phyloP scores from a whole-genome alignment of 2,113 vertebrate genomes.

The Boleophthalmus pectinirostris region DNA sequence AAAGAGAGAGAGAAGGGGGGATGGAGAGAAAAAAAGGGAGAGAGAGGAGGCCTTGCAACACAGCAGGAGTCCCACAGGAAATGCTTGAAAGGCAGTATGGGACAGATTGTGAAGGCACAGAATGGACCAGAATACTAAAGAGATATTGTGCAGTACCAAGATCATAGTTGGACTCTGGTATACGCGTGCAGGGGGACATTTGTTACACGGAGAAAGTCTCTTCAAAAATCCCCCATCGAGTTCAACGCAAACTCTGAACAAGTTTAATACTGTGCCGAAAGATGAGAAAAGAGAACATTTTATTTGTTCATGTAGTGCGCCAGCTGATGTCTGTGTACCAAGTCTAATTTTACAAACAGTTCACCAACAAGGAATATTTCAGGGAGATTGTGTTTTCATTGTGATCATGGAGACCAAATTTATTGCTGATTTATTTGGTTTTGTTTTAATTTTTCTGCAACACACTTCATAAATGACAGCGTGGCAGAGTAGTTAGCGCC shows the following conservation, averaged over 20 bases:
- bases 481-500: not conserved
- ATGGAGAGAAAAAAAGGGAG: not conserved
- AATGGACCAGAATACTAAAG: constrained; percentile 74
- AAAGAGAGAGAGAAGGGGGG: too few species aligned
- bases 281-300: constrained; percentile 45
- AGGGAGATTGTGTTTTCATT: constrained; percentile 3
- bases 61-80: constrained; percentile 77
- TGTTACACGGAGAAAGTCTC: constrained; percentile 27
- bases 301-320: constrained; percentile 47
- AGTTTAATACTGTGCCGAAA: constrained; percentile 13
- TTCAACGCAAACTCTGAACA: constrained; percentile 22
- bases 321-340: constrained; percentile 59
- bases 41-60: constrained; percentile 49
- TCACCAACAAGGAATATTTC: constrained; percentile 17
- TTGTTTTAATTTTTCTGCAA: not conserved
- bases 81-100: constrained; percentile 74
- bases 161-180: constrained; percentile 36
- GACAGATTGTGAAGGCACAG: constrained; percentile 75
- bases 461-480: too few species aligned
- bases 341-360: constrained; percentile 40
- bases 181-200: constrained; percentile 46
- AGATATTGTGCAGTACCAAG: constrained; percentile 47
- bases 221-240: constrained; percentile 1
- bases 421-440: not conserved
- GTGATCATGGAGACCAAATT: not conserved